Evolutionary conservation across 2,888 invertebrate genomes (phyloP), one percentile per base, ranked within the genome.

Genomic region (Priocnemis perturbator): DNA sequence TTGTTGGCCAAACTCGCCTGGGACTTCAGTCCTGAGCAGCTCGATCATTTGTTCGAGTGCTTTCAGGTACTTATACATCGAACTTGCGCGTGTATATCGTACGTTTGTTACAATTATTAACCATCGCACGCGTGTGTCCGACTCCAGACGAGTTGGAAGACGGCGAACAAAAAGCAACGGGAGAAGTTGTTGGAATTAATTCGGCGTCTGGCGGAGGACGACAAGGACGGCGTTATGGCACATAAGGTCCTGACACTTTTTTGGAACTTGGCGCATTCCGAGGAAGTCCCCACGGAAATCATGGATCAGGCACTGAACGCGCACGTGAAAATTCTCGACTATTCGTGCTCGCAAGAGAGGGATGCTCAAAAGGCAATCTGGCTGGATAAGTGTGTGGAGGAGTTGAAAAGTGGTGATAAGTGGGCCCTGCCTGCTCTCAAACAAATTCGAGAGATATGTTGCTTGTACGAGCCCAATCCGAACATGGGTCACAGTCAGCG

Each of bases 191-290:
- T 99, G 82, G 98, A 99, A 90, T 92, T 99, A 77, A 98, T 99
- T 81, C 92, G 98, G 75, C 92, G 98, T 78, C 91, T 99, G 71
- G 98, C 98, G 3, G 98, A 99, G 90, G 98, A 99, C 89, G 98
- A 99, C 89, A 98, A 99, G 89, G 98, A 98, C 89, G 98, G 98
- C 60, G 97, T 98, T 11, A 98, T 98, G 98, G 98, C 98, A 56
- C 96, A 97, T 89, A 98, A 98, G 92, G 97, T 94, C 20, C 91
- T 99, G 82, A 96, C 96, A 71, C 91, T 98, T 55, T 96, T 99
- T 89, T 99, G 98, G 98, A 97, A 97, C 87, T 91, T 99, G 88
- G 98, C 98, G 4, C 98, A 98, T 90, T 97, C 97, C 63, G 96
- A 97, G 82, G 98, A 98, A 90, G 97, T 98, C 66, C 96, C 97